Evolutionary conservation across 2,888 invertebrate species (phyloP).

Genomic region (Athalia cordata): DNA sequence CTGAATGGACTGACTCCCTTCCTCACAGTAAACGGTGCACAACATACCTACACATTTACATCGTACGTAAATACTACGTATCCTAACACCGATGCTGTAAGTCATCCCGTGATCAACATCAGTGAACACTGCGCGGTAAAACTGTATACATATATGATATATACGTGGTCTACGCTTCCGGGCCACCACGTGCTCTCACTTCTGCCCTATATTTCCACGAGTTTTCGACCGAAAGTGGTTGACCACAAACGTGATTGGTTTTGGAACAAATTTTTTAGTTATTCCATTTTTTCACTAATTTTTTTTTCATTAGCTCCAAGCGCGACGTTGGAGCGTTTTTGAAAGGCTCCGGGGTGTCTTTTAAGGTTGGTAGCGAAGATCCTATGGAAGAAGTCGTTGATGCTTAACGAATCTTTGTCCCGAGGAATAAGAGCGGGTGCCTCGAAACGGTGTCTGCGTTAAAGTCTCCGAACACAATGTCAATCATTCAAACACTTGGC

Average conservation of each 20-base stretch:
- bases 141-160: not conserved
- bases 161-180: not conserved
- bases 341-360: no score
- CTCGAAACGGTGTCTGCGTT: constrained; percentile 22
- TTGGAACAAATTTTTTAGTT: not conserved
- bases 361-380: not conserved
- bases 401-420: constrained; percentile 40
- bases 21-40: constrained; percentile 22
- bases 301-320: no score
- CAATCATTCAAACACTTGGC: constrained; percentile 44
- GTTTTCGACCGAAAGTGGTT: no score
- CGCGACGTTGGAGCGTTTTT: no score
- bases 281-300: not conserved
- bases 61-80: constrained; percentile 11
- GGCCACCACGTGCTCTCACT: not conserved
- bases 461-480: constrained; percentile 37
- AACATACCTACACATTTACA: constrained; percentile 2
- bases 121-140: constrained; percentile 22
- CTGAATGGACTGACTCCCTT: constrained; percentile 56
- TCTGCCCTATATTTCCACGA: no score
- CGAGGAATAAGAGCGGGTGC: not conserved
- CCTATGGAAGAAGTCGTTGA: constrained; percentile 20
- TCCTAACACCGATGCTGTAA: constrained; percentile 20
- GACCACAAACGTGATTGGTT: no score
- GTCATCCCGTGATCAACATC: constrained; percentile 15